A percentile compares a stretch with the other conserved stretches of the same genome.
Conservation (phyloP, 2,888 invertebrate genomes). For the Melanophora roralis region DNA sequence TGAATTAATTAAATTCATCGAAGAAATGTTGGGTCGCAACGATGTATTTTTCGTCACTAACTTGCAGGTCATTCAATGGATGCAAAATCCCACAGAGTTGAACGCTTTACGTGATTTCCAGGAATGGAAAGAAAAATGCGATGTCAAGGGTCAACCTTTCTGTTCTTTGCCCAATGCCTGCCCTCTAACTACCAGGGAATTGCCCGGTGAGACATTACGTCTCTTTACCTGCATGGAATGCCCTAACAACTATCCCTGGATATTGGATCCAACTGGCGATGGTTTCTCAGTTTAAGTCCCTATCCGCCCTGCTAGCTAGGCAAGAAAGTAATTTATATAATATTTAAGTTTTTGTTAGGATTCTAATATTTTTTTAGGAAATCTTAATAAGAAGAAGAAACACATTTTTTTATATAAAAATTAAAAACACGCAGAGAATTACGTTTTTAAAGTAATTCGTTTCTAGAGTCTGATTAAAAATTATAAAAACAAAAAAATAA, state of each 20-base stretch:
- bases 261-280: conserved; percentile 95
- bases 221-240: conserved; percentile 97
- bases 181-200: conserved; percentile 90
- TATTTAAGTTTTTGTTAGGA: conserved; percentile 61
- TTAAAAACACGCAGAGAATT: conserved; percentile 53
- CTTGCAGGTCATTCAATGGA: conserved; percentile 95
- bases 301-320: conserved; percentile 12
- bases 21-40: conserved; percentile 91
- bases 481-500: conserved; percentile 64
- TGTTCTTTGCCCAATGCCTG: conserved; percentile 95
- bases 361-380: conserved; percentile 46
- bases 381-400: conserved; percentile 19
- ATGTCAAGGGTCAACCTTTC: conserved; percentile 94
- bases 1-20: conserved; percentile 93
- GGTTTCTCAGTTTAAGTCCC: conserved; percentile 86
- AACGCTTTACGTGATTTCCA: conserved; percentile 92
- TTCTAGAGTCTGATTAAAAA: conserved; percentile 77
- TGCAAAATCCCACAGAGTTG: conserved; percentile 95
- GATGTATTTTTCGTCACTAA: conserved; percentile 96
- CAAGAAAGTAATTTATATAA: conserved; percentile 60
- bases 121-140: conserved; percentile 97
- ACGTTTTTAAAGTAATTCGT: conserved; percentile 72
- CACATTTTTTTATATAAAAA: conserved; percentile 55
- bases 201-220: conserved; percentile 94
- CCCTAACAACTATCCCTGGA: conserved; percentile 96